Evolutionary conservation across 1,140 invertebrate species (phyloP).

Genomic region (Oedothorax gibbosus): DNA sequence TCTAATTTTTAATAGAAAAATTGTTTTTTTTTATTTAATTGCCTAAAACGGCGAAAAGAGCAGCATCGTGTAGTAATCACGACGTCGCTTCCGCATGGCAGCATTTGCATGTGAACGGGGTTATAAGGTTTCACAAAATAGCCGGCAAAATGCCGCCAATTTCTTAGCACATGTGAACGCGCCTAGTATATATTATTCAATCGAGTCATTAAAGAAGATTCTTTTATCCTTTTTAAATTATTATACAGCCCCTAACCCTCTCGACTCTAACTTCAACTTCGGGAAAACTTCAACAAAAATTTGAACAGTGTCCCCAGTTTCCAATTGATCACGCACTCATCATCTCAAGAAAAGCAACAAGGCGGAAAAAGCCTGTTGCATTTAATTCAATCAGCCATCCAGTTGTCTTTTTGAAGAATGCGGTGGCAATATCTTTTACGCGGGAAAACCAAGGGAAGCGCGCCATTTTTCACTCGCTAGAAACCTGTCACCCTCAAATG

Average conservation of each 20-base stretch:
- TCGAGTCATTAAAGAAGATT: no score
- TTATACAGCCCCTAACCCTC: neutral
- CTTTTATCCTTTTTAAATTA: neutral
- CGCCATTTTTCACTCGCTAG: constrained; percentile 8
- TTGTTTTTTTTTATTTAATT: no score
- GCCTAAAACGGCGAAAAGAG: no score
- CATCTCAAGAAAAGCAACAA: constrained; percentile 26
- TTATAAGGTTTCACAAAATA: no score
- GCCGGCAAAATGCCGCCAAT: no score
- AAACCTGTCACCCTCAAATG: constrained; percentile 27
- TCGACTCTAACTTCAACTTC: neutral
- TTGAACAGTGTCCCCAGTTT: neutral
- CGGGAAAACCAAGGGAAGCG: neutral
- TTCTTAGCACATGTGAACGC: no score
- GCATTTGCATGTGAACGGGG: no score
- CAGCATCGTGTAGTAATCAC: no score
- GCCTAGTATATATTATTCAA: no score
- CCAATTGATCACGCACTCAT: neutral
- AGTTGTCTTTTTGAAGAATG: constrained; percentile 44
- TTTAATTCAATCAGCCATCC: constrained; percentile 40
- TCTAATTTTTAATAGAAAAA: no score
- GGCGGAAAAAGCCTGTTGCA: constrained; percentile 40
- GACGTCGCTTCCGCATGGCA: no score
- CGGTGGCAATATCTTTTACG: constrained; percentile 21
- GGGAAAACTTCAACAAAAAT: neutral